Percentiles rank a stretch among this genome's conserved stretches.
phyloP scores from a whole-genome alignment of 2,113 vertebrate species.

The Rutilus rutilus region DNA sequence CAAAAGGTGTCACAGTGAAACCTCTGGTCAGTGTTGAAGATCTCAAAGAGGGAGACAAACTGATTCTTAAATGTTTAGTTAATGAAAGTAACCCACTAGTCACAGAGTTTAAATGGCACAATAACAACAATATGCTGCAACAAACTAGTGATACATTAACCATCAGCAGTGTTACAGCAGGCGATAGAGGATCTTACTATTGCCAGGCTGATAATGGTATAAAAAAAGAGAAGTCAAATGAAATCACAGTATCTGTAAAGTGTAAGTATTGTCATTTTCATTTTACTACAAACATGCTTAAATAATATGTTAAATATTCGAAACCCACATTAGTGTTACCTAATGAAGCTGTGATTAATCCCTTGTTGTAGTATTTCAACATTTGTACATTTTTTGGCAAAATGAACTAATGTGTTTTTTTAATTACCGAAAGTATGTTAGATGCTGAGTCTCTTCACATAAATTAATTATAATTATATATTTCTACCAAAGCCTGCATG shows the following conservation, averaged over 20 bases:
- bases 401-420: neutral
- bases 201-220: constrained; percentile 22
- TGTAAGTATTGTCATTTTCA: constrained; percentile 48
- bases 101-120: neutral
- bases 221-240: neutral
- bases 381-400: neutral
- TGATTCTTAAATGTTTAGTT: constrained; percentile 59
- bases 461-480: neutral
- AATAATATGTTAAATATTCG: neutral
- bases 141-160: rapidly evolving
- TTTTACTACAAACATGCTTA: neutral
- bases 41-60: neutral
- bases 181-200: neutral
- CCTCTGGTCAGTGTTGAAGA: rapidly evolving
- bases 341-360: no score
- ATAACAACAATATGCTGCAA: rapidly evolving
- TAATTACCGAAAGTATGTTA: neutral
- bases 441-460: neutral
- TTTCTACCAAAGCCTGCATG: neutral
- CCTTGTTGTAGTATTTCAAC: neutral
- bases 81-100: constrained; percentile 53
- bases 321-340: neutral
- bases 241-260: neutral
- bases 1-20: constrained; percentile 28
- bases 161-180: rapidly evolving